A percentile compares a stretch with the other conserved stretches of the same genome.
These are phyloP conservation scores for Podiceps cristatus DNA, from an alignment of 2,113 vertebrate genomes.

Conservation along the genomic window DNA sequence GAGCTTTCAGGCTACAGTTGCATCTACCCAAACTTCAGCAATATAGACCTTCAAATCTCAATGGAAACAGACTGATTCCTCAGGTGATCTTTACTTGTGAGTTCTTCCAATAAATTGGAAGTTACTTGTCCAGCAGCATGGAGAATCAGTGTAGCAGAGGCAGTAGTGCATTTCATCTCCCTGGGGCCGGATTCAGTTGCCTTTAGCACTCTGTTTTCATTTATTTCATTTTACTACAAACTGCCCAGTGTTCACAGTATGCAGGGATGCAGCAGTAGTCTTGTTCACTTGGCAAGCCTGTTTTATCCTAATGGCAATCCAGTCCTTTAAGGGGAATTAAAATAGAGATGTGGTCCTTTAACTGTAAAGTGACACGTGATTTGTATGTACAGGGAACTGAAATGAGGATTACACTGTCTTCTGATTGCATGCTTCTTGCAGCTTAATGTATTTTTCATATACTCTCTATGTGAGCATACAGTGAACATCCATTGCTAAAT, in stretches of 20 bases:
- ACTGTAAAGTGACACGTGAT: background rate
- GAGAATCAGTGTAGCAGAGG: background rate
- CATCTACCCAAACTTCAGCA: background rate
- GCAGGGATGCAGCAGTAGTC: background rate
- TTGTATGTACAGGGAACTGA: background rate
- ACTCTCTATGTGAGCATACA: background rate
- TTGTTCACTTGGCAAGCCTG: background rate
- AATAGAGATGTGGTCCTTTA: background rate
- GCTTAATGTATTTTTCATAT: constrained; percentile 15
- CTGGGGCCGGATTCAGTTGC: background rate
- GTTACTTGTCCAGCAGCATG: background rate
- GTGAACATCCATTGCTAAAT: background rate
- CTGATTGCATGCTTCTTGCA: constrained; percentile 45
- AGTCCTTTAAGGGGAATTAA: background rate
- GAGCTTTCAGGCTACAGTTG: background rate
- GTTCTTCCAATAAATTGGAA: background rate
- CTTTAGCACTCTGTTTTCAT: background rate
- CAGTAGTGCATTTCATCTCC: background rate
- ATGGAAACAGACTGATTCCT: background rate
- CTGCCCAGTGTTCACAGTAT: background rate
- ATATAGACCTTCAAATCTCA: background rate
- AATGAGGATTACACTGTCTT: background rate
- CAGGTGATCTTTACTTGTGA: background rate
- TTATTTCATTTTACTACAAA: background rate
- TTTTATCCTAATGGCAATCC: background rate